Percentiles rank a stretch among this genome's conserved stretches.
phyloP scores from a whole-genome alignment of 1,140 invertebrate species.

The Goniozus legneri region DNA sequence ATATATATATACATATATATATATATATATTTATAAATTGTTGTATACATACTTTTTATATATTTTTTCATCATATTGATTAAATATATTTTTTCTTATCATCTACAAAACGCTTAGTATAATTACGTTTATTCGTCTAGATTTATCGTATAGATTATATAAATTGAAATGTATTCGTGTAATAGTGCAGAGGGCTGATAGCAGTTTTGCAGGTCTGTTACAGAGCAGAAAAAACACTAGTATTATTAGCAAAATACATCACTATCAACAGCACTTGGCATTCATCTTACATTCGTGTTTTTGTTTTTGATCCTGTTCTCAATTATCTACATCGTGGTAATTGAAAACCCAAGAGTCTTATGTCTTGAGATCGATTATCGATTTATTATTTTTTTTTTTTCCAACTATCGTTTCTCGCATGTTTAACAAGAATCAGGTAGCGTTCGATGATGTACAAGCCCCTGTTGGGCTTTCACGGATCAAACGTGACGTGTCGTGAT shows the following conservation, averaged over 20 bases:
- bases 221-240: conserved; percentile 35
- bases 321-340: background rate
- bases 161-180: conserved; percentile 33
- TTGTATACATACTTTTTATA: conserved; percentile 29
- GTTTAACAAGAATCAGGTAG: too few relatives aligned
- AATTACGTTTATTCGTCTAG: conserved; percentile 16
- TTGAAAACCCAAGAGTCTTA: background rate
- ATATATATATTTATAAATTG: conserved; percentile 22
- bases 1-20: conserved; percentile 32
- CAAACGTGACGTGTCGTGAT: too few relatives aligned
- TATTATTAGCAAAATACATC: conserved; percentile 18
- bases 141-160: conserved; percentile 23
- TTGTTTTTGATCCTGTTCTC: background rate
- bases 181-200: conserved; percentile 33
- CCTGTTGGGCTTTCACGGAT: too few relatives aligned
- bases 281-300: conserved; percentile 8
- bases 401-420: too few relatives aligned
- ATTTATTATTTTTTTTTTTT: too few relatives aligned
- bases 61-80: too few relatives aligned
- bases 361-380: too few relatives aligned
- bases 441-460: too few relatives aligned
- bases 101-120: too few relatives aligned
- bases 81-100: too few relatives aligned
- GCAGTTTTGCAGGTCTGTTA: conserved; percentile 40
- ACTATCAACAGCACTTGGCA: conserved; percentile 7